Evolutionary conservation across 2,888 invertebrate species (phyloP).

Genomic region (Noctua pronuba): DNA sequence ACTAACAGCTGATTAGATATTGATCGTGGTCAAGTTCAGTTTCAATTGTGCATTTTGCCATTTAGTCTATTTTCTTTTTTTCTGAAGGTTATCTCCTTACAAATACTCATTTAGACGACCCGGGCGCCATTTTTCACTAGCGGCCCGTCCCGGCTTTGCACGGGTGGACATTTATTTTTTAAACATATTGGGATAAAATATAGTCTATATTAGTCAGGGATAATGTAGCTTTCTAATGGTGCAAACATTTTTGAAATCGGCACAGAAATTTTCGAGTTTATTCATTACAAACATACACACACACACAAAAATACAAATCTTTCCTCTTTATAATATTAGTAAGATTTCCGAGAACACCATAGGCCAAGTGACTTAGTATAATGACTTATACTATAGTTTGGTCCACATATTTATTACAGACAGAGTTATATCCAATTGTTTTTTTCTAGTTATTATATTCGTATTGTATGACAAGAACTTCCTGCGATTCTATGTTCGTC

Average conservation of each 20-base stretch:
- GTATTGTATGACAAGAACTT: slow-evolving; percentile 8
- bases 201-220: no score
- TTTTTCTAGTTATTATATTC: neutral
- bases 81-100: neutral
- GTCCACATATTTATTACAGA: neutral
- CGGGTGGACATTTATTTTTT: no score
- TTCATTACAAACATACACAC: no score
- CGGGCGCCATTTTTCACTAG: no score
- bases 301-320: no score
- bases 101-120: neutral
- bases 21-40: neutral
- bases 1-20: neutral
- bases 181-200: no score
- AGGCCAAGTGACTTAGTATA: neutral
- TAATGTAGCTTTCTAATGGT: no score
- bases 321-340: no score
- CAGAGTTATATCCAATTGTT: neutral
- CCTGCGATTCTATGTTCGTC: slow-evolving; percentile 2
- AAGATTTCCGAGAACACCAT: neutral
- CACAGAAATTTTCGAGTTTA: no score
- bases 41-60: neutral
- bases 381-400: neutral
- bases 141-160: no score
- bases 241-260: no score
- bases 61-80: neutral